Base-by-base conservation (phyloP, 1,140 invertebrate genomes). In the Sycophila sp. region DNA sequence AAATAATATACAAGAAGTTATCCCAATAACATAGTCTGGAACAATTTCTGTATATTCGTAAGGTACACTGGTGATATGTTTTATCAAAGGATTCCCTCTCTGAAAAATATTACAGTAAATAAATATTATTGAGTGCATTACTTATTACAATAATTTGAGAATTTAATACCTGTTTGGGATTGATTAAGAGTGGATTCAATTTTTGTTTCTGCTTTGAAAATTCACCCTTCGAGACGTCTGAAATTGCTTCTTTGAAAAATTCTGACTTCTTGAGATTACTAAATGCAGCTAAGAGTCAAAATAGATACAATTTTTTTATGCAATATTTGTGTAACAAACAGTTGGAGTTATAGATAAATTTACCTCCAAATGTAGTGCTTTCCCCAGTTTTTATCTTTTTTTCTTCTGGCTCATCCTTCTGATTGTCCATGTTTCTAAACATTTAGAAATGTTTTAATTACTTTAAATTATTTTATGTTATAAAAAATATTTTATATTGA, bases 21-120 rank as follows among this genome's bases (percentile, higher is more conserved):
- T 87, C 1, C 96, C 94, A 87, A 98, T 92, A 68, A 97, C 91
- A 89, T 98, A 99, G 85, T 99, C 97, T 4, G 96, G 94, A 24
- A 96, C 84, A 74, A 98, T 94, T 68, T 93, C 89, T 1, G 89
- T 89, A 89, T 91, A 98, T 82, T 98, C 95, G 91, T 96, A 96
- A 10, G 94, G 91, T 7, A 85, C 76, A 66, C 79, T 78, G 40
- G 76, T 89, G 34, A 99, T 92, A 32, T 87, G 91, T 85, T 97
- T 97, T 5, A 99, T 81, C 38, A 98, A 83, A 26, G 96, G 96
- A 89, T 98, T 98, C 13, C 96, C 96, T 85, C 91, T 90, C 93
- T 94, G 81, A 63, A 87, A 88, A 69, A 47, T 70, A 65, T 51
- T 28, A 17, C 47, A 47, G 24, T 60, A 67, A 32, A 64, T 38